Conservation (phyloP, 2,113 vertebrate genomes). For the Gobio gobio region DNA sequence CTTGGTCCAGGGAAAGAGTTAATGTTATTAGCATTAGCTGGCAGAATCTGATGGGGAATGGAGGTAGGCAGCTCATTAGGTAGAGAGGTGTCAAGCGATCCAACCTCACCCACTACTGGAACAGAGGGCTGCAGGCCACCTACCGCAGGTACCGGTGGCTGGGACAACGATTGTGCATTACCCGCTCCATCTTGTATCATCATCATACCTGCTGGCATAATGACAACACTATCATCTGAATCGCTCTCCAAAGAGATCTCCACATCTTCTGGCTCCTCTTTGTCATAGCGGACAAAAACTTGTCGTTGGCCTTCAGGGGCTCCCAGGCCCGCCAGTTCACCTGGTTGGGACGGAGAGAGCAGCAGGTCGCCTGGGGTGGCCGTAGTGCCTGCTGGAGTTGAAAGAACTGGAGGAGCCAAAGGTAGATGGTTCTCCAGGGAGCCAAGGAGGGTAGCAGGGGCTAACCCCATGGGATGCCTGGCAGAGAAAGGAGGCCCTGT, state of each 20-base stretch:
- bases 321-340: constrained; percentile 71
- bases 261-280: constrained; percentile 86
- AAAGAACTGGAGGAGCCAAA: constrained; percentile 67
- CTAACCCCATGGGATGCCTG: constrained; percentile 70
- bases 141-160: constrained; percentile 42
- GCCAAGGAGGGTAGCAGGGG: constrained; percentile 66
- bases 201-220: constrained; percentile 83
- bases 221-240: constrained; percentile 89
- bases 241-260: constrained; percentile 91
- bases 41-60: constrained; percentile 64
- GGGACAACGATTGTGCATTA: constrained; percentile 29
- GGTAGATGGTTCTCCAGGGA: constrained; percentile 79
- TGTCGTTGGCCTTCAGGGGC: constrained; percentile 77
- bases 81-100: constrained; percentile 58
- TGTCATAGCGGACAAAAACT: constrained; percentile 87
- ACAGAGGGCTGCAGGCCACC: constrained; percentile 14
- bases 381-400: constrained; percentile 57
- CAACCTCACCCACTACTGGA: constrained; percentile 55
- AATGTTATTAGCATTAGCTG: constrained; percentile 57
- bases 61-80: constrained; percentile 69
- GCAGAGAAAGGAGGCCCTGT: constrained; percentile 67
- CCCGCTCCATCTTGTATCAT: constrained; percentile 62
- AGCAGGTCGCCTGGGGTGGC: constrained; percentile 66
- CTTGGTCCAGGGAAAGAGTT: constrained; percentile 70
- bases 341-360: constrained; percentile 69